Base-by-base conservation (phyloP, 2,113 vertebrate genomes). In the Orycteropus afer region DNA sequence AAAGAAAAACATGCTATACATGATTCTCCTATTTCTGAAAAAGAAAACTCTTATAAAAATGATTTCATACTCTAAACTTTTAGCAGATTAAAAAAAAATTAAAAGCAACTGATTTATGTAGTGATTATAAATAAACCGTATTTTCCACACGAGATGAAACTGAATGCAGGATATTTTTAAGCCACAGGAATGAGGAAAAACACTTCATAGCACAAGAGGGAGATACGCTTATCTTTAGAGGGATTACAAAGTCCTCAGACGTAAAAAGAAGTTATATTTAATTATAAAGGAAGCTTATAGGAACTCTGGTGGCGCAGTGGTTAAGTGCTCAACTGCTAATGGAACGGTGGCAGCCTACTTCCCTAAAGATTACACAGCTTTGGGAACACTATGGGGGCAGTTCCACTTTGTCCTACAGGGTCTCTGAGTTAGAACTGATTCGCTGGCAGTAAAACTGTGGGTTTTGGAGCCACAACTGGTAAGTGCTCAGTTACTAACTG, bases 1-100 rank as follows among this genome's bases (percentile, higher is more conserved):
- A 65, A 55, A 81, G 40, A 57, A 55, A 83, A 81, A 29, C 27
- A 59, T 23, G 42, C 40, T 74, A 65, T 17, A 3, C 47, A 61
- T 29, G 45, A 86, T 47, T 65, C 22, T 93, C 49, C 71, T 59
- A 59, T 49, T 59, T 96, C 49, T 29, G 80, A 89, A 93, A 61
- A 71, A 47, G 14, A 79, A 91, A 80, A 45, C 25, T 55, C 42
- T 63, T 53, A 55, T 0, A 86, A 37, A 40, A 95, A 76, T 55
- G 37, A 23, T 32, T 53, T 71, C 42, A 5, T 29, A 71, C 47
- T 34, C 23, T 53, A 78, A 86, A 51, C 8, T 10, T n/a, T 57
- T 20, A 40, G 53, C 9, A 85, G 34, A 53, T 40, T 12, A 13
- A 82, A 91, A 84, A 34, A 51, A 13, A 5, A 53, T 51, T 17